Evolutionary conservation across 2,888 invertebrate species (phyloP), one percentile per base, ranked within the genome.

Genomic region (Sphecodes monilicornis): DNA sequence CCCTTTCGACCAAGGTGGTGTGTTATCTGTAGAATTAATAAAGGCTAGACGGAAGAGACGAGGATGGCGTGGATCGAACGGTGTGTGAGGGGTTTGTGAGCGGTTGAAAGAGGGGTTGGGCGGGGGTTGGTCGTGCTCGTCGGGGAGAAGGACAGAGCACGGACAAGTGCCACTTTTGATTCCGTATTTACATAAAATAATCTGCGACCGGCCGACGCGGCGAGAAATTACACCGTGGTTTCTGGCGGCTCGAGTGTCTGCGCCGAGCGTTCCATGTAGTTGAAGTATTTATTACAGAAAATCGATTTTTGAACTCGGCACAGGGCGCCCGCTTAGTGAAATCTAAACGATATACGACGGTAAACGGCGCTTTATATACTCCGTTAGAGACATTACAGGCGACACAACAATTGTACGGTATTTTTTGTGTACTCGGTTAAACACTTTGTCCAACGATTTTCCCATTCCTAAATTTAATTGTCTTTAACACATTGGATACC

Each of bases 131-230:
- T 36, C 68, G 66, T n/a, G 36, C 18, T 18, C 22, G 69, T 36
- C 36, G 22, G 68, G 18, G 75, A 60, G n/a, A 50, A 77, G 76
- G 82, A 80, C 78, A n/a, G 78, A 70, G 69, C 74, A 54, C 39
- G 81, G 76, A 88, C 85, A 87, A 91, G 88, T 84, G 84, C 87
- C 87, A 89, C 89, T 91, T 91, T 88, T 89, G 88, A 91, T 91
- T 89, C 84, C 83, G 84, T 85, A 91, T 91, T 92, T 91, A 89
- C 91, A 91, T 91, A 84, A 91, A 91, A 89, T 90, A 91, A 91
- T 91, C 91, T 89, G 85, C 82, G 87, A 79, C 86, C 76, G 75
- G 78, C 76, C 90, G 85, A 89, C 84, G 76, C 74, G 81, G 85
- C 84, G 88, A 90, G 90, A 90, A 90, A 90, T 90, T 90, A 90